Evolutionary conservation across 53 echinoderm and acorn worm genomes (phyloP).

Genomic region (Antedon mediterranea): DNA sequence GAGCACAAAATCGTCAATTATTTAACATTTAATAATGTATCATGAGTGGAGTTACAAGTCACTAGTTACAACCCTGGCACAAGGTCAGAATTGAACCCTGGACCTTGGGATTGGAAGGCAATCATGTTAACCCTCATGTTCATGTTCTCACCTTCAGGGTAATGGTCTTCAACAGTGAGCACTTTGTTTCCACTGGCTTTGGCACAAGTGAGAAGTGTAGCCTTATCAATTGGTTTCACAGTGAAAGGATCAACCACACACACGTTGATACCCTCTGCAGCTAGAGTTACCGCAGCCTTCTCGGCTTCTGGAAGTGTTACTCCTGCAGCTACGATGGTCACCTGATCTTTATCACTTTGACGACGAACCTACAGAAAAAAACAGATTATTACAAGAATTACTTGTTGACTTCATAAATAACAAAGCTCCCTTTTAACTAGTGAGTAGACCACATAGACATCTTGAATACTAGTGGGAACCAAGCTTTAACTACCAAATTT

Average conservation of each 20-base stretch:
- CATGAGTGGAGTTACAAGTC: too few relatives aligned
- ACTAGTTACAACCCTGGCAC: too few relatives aligned
- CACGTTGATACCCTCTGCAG: conserved; percentile 48
- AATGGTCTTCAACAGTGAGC: conserved; percentile 92
- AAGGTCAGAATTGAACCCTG: too few relatives aligned
- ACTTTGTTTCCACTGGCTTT: conserved; percentile 72
- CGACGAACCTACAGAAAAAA: conserved; percentile 80
- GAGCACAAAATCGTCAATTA: too few relatives aligned
- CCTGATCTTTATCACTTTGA: conserved; percentile 33
- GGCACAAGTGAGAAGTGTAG: conserved; percentile 49
- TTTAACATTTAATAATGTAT: too few relatives aligned
- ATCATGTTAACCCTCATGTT: too few relatives aligned
- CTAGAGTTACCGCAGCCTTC: conserved; percentile 40
- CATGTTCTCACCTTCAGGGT: conserved; percentile 70
- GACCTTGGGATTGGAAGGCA: too few relatives aligned
- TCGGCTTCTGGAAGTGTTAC: conserved; percentile 69
- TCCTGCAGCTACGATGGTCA: conserved; percentile 69
- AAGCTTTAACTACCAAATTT: not conserved
- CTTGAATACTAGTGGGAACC: too few relatives aligned
- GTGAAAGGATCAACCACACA: conserved; percentile 88
- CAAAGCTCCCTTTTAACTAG: too few relatives aligned
- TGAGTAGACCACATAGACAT: too few relatives aligned
- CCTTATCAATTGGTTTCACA: conserved; percentile 79
- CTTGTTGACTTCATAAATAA: too few relatives aligned
- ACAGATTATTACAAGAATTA: too few relatives aligned